Evolutionary conservation across 1,140 invertebrate genomes (phyloP), one percentile per base, ranked within the genome.

Genomic region (Neodiprion virginianus): DNA sequence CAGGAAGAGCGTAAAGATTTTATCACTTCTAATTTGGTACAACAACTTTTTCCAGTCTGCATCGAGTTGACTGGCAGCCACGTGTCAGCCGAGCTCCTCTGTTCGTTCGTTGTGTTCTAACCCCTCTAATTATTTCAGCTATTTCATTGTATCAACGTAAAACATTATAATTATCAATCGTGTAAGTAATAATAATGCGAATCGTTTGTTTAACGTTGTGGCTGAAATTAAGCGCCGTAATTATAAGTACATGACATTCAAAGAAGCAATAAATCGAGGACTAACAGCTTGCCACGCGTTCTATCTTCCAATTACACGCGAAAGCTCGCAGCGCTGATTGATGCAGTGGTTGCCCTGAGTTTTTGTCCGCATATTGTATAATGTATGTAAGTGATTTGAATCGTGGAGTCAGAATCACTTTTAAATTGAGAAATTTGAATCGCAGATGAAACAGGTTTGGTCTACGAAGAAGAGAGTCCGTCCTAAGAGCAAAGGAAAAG

Each of bases 381-480:
- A 69, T 14, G 4, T 69, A 23, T 48, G 17, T 48, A 53, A 17
- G 61, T 72, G 12, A 21, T 21, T n/a, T 53, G 61, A 14, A 53
- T 72, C n/a, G 9, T 28, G 49, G 12, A 48, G 47, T 17, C 49
- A 8, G 40, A 17, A 17, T 17, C 71, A 50, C 21, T 50, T 14
- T 72, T 72, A 9, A 49, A 12, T 21, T 23, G 14, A 8, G 9
- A 40, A 80, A 79, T 82, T 83, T 84, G 74, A 75, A 76, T 81
- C 79, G 75, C 79, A 84, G 83, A 82, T 84, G 71, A 82, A 83
- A 78, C 73, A 76, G 50, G 77, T 76, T 78, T 81, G 79, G 80
- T 74, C 82, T 69, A 69, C 74, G 75, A 84, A 82, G 77, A 77
- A 78, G 76, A 79, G 72, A 70, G 72, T 78, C 76, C 82, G 78